Percentiles rank a stretch among this genome's conserved stretches.
Evolutionary conservation across 2,113 vertebrate species (phyloP).

Genomic region (Ia io): DNA sequence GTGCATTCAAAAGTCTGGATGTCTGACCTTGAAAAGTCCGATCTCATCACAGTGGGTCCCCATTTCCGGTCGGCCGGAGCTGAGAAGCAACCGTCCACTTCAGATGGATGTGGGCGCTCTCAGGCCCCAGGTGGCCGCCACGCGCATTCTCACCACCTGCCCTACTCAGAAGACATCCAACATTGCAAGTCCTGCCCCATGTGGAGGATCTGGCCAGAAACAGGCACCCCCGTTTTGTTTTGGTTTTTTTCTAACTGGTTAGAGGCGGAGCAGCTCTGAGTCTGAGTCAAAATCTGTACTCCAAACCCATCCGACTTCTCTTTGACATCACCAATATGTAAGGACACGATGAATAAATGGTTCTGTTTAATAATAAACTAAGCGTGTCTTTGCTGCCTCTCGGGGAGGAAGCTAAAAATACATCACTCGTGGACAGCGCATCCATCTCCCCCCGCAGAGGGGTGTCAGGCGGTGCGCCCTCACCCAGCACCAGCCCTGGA

Average conservation of each 20-base stretch:
- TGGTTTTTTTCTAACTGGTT: not conserved
- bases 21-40: not conserved
- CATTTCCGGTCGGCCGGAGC: not conserved
- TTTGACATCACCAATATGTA: not conserved
- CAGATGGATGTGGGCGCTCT: rapidly evolving
- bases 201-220: not conserved
- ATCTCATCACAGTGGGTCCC: rapidly evolving
- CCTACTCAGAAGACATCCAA: not conserved
- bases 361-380: conserved; percentile 49
- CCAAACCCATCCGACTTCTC: not conserved
- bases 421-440: not conserved
- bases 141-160: rapidly evolving
- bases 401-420: conserved; percentile 3
- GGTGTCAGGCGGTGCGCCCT: not conserved
- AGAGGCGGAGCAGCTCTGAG: not conserved
- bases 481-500: not conserved
- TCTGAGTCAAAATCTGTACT: not conserved
- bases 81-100: not conserved
- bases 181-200: not conserved
- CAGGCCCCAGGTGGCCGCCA: rapidly evolving
- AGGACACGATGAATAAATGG: not conserved
- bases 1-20: not conserved
- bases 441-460: conserved; percentile 23
- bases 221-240: not conserved
- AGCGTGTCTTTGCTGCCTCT: not conserved